Evolutionary conservation across 2,888 invertebrate species (phyloP).

Genomic region (Cheilosia pagana): DNA sequence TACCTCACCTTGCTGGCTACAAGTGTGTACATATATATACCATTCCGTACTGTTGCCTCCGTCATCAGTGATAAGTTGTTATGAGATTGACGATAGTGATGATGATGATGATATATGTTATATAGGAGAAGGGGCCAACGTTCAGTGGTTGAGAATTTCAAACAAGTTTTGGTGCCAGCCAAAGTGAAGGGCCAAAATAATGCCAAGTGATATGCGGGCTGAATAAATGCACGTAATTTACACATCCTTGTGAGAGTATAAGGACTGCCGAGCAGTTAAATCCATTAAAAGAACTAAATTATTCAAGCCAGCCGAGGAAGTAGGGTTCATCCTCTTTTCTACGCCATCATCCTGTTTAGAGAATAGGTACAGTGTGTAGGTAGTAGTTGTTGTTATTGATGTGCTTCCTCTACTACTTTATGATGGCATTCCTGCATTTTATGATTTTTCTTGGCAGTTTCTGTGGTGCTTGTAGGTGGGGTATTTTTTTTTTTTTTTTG

Average conservation of each 20-base stretch:
- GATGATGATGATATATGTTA: slow-evolving; percentile 18
- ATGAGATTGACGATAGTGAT: slow-evolving; percentile 43
- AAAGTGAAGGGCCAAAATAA: slow-evolving; percentile 30
- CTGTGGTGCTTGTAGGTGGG: not conserved
- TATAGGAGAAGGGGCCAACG: not conserved
- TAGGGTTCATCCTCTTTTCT: slow-evolving; percentile 48
- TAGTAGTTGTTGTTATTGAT: slow-evolving; percentile 23
- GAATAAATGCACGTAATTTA: slow-evolving; percentile 67
- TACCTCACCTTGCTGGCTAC: not conserved
- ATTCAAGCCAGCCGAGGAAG: slow-evolving; percentile 41
- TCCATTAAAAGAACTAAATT: slow-evolving; percentile 65
- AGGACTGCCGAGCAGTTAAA: slow-evolving; percentile 61
- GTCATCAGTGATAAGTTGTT: slow-evolving; percentile 40
- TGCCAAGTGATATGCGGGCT: slow-evolving; percentile 55
- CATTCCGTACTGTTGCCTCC: slow-evolving; percentile 10
- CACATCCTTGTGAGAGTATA: slow-evolving; percentile 47
- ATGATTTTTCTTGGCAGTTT: slow-evolving; percentile 41
- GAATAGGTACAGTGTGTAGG: not conserved
- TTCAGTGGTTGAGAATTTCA: slow-evolving; percentile 10
- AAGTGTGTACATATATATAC: not conserved
- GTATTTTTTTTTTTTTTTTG: not conserved
- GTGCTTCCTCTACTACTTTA: slow-evolving; percentile 3
- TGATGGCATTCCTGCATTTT: slow-evolving; percentile 30
- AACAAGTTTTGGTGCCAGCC: not conserved
- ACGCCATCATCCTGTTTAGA: slow-evolving; percentile 33